Percentiles rank a stretch among this genome's conserved stretches.
Evolutionary conservation across 2,113 vertebrate species (phyloP).

Genomic region (Deroptyus accipitrinus): DNA sequence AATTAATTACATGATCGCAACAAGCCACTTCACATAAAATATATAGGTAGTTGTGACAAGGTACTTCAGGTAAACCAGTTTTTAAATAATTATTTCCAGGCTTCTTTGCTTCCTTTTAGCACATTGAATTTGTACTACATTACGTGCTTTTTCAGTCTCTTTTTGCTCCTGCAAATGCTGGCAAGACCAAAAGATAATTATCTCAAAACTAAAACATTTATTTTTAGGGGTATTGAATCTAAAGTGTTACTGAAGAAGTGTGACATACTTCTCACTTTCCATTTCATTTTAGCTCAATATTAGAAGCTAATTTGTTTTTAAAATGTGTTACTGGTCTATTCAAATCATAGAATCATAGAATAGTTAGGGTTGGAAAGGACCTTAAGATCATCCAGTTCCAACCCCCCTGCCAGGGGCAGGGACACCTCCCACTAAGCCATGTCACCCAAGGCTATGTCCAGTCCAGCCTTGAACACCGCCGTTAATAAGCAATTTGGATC

Average conservation of each 20-base stretch:
- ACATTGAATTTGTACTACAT: neutral
- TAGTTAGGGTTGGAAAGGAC: too few species aligned
- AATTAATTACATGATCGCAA: neutral
- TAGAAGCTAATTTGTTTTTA: neutral
- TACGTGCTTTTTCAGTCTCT: neutral
- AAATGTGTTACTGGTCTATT: neutral
- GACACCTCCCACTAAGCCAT: too few species aligned
- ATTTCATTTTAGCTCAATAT: neutral
- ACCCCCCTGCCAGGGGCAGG: too few species aligned
- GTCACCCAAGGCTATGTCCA: too few species aligned
- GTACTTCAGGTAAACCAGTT: neutral
- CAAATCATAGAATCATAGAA: neutral
- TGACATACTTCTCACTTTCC: neutral
- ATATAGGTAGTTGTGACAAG: neutral
- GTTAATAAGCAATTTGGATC: neutral
- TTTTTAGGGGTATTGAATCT: neutral
- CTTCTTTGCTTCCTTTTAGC: neutral
- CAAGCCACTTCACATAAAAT: neutral
- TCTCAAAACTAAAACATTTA: neutral
- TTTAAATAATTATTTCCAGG: neutral
- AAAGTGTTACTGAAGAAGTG: neutral
- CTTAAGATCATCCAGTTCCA: too few species aligned
- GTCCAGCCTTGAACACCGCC: too few species aligned
- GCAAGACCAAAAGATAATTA: neutral
- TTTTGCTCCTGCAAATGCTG: neutral